Conservation (phyloP, 2,888 invertebrate genomes). For the Volucella bombylans region DNA sequence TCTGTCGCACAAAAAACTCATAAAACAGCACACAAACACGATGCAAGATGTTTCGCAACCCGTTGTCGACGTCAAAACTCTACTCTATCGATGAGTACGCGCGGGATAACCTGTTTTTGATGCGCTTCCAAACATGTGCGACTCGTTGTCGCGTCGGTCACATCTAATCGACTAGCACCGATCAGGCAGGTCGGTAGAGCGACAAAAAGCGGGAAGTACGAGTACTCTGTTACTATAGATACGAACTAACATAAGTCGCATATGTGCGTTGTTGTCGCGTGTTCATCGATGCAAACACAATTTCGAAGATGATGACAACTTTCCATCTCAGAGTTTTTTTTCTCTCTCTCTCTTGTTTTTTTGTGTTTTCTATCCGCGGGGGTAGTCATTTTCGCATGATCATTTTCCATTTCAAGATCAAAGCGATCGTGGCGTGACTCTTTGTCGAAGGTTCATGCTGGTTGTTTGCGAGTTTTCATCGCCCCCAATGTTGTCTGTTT, state of each 20-base stretch:
- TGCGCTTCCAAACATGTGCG: conserved; percentile 38
- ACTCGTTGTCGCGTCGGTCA: neutral
- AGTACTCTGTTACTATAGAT: no score
- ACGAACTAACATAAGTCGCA: no score
- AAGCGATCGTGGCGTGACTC: conserved; percentile 26
- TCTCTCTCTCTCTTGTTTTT: neutral
- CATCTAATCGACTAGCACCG: conserved; percentile 20
- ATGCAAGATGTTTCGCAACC: conserved; percentile 28
- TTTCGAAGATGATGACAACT: conserved; percentile 72
- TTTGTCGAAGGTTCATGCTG: conserved; percentile 9
- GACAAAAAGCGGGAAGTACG: no score
- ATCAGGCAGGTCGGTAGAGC: no score
- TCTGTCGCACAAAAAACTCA: conserved; percentile 22
- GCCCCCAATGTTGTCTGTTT: conserved; percentile 43
- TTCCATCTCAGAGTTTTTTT: conserved; percentile 47
- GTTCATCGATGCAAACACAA: conserved; percentile 54
- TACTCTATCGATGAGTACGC: conserved; percentile 6
- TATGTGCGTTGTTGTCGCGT: conserved; percentile 19
- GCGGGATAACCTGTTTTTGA: conserved; percentile 44
- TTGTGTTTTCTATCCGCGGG: neutral
- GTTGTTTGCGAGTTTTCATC: conserved; percentile 26
- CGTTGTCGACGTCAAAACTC: conserved; percentile 17
- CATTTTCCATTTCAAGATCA: conserved; percentile 66
- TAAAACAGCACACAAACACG: conserved; percentile 29
- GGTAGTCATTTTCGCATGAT: neutral